Evolutionary conservation across 2,113 vertebrate species (phyloP), one percentile per base, ranked within the genome.

Genomic region (Ivindomyrus marchei): DNA sequence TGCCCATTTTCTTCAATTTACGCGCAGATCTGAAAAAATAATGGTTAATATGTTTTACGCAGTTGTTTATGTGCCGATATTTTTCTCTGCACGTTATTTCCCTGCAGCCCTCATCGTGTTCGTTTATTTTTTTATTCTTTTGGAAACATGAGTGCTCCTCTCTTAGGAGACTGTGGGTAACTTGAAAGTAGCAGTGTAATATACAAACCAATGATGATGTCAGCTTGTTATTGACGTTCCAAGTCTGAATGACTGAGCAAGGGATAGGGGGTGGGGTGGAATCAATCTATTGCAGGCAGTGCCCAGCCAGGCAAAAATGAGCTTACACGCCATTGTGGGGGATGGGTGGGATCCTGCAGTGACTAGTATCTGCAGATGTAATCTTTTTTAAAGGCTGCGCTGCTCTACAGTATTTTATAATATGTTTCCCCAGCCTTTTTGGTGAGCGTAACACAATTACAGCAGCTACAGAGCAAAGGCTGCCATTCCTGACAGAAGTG

Each of bases 201-300:
- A 96, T 95, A 95, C 94, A 96, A 95, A 95, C 96, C 95, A 94
- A 95, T 94, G 97, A 97, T 97, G 97, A 98, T 96, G 97, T 97
- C 97, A 97, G 96, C 95, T 95, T 97, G 97, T 97, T 97, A 96
- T 97, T 97, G 97, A 96, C 97, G 97, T 96, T 96, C 95, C 96
- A 95, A 95, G 96, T 96, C 96, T 97, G 97, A 97, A 97, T 97
- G 97, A 97, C 97, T 97, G 97, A 96, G 97, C 96, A 96, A 91
- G 96, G 96, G 91, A 94, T 91, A 94, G 95, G 97, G 94, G 96
- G 96, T 91, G 96, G 97, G 96, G 96, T 93, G 96, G 94, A 92
- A 95, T 95, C 97, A 96, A 97, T 95, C 96, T 94, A 94, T 84
- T 93, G 94, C 94, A 91, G 95, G 94, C 94, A 92, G 93, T 94